Evolutionary conservation across 1,140 invertebrate genomes (phyloP), one percentile per base, ranked within the genome.

Genomic region (Cotesia vestalis): DNA sequence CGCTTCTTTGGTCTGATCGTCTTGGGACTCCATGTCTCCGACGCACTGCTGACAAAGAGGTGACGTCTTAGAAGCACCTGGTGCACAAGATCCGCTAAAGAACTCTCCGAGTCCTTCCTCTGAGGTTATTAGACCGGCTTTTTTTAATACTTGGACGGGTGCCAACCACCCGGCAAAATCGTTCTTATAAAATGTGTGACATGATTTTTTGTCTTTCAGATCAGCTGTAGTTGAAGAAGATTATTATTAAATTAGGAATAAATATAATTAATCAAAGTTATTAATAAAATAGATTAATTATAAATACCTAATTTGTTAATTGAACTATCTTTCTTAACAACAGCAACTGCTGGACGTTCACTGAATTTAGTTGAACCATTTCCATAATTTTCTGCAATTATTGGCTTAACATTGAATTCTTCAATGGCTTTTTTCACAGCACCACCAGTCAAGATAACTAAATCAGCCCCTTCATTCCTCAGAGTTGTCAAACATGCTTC

Each of bases 401-500:
- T 85, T 1, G 89, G 88, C 68, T 80, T 80, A 3, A 86, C 78
- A 36, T 87, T 86, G 74, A 83, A 89, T 3, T 89, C 78, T 71
- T 84, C 85, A 17, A 89, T 88, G 4, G 89, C 91, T 35, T 84
- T 86, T 70, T 89, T 89, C 0, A 90, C 89, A 40, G 89, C 86
- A 35, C 89, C 90, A 1, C 90, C 88, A 72, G 91, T 89, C 1
- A 92, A 66, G 1, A 88, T 87, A n/a, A 91, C 88, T n/a, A 93
- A 76, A 75, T 93, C 91, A 4, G 90, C 90, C 4, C 88, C 82
- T 64, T 89, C 88, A 62, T 89, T 81, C 74, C 90, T 86, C 55
- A 96, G 88, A 11, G 88, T 88, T 64, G 91, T 87, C 74, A 95
- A 85, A 79, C 95, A 97, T 6, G 90, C 89, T 0, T 86, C 83